Evolutionary conservation across 2,113 vertebrate genomes (phyloP), one percentile per base, ranked within the genome.

Genomic region (Heterotis niloticus): DNA sequence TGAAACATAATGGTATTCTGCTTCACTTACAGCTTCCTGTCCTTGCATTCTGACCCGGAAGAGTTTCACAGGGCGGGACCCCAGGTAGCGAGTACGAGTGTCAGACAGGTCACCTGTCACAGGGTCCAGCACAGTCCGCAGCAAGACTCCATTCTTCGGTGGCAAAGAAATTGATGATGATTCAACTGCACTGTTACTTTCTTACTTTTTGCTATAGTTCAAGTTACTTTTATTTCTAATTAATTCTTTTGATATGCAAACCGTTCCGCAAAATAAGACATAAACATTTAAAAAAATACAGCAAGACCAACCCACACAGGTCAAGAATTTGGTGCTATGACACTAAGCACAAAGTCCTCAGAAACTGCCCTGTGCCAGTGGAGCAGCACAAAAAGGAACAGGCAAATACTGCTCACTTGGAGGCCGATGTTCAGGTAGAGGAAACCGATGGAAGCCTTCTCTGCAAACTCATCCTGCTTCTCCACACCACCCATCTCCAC

Each of bases 401-500:
- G 29, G 17, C 7, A 7, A 2, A 20, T 13, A 54, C 10, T 23
- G n/a, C 88, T 89, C 87, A 99, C 97, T 96, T 99, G 98, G 74
- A 99, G 90, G 1, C 97, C 97, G 1, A 99, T 99, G 89, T 99
- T 99, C 76, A 99, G 92, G 89, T 99, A 99, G 0, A 99, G 91
- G 85, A 99, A 99, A 69, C 98, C 98, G 11, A 99, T 96, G 83
- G 96, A 92, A 71, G 96, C 96, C 26, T 98, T 94, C 82, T 99
- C 98, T 54, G 97, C 98, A 18, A 98, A 87, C 75, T 99, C 97
- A 0, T 99, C 98, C 86, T 99, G 97, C 83, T 99, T 98, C 88
- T 99, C 97, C 0, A 98, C 94, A 0, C 97, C 96, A 14, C 98
- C 98, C 97, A 99, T 99, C 90, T 99, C 98, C 81, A 99, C 98